Evolutionary conservation across 2,888 invertebrate species (phyloP).

Genomic region (Laothoe populi): DNA sequence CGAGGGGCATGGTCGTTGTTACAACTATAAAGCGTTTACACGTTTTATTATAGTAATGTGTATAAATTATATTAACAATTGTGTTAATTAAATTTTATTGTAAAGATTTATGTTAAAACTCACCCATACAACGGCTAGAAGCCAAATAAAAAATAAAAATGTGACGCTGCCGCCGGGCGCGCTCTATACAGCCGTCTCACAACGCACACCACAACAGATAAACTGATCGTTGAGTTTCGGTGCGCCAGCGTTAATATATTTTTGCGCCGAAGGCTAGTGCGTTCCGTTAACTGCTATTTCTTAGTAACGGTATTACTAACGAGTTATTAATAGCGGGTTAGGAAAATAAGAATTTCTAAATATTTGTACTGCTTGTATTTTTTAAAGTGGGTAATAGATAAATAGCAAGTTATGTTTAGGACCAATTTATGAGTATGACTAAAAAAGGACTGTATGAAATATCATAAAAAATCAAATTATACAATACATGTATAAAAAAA

Average conservation of each 20-base stretch:
- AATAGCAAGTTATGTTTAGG: background rate
- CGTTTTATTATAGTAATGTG: background rate
- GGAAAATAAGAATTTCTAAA: background rate
- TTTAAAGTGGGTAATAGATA: background rate
- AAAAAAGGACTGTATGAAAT: too few relatives aligned
- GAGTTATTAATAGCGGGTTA: background rate
- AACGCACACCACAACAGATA: conserved; percentile 63
- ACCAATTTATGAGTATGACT: too few relatives aligned
- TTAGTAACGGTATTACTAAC: conserved; percentile 27
- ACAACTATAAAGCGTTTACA: conserved; percentile 5
- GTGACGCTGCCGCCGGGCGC: conserved; percentile 69
- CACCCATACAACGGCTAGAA: conserved; percentile 86
- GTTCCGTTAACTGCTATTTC: conserved; percentile 35
- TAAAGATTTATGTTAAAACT: conserved; percentile 47
- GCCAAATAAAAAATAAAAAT: conserved; percentile 85
- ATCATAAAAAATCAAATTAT: too few relatives aligned
- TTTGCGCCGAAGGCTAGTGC: conserved; percentile 49
- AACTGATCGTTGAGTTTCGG: conserved; percentile 72
- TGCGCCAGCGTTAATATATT: conserved; percentile 66
- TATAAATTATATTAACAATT: background rate
- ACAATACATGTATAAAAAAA: too few relatives aligned
- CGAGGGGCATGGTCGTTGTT: background rate
- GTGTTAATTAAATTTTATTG: background rate
- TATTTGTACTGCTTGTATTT: background rate
- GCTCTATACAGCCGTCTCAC: conserved; percentile 68